A percentile compares a stretch with the other conserved stretches of the same genome.
Conservation (phyloP, 2,888 invertebrate genomes). For the Polyommatus icarus region DNA sequence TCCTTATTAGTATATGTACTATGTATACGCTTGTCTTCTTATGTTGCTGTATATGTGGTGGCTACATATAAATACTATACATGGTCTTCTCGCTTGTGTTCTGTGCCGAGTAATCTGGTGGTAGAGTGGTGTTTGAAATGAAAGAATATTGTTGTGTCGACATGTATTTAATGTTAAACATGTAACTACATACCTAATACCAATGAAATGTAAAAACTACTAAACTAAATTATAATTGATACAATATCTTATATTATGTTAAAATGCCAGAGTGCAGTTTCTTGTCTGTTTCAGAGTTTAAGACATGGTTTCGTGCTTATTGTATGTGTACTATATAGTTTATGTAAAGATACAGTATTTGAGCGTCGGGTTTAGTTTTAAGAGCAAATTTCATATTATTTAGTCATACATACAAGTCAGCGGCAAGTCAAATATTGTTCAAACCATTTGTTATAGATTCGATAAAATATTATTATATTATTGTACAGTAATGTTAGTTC, state of each 20-base stretch:
- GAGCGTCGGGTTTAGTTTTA: constrained; percentile 26
- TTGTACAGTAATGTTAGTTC: constrained; percentile 16
- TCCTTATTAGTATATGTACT: constrained; percentile 12
- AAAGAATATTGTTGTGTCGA: constrained; percentile 77
- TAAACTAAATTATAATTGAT: constrained; percentile 57
- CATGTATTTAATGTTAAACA: constrained; percentile 79
- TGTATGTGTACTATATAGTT: constrained; percentile 34
- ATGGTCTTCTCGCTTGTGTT: constrained; percentile 25
- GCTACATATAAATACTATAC: constrained; percentile 18
- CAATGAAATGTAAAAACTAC: constrained; percentile 60
- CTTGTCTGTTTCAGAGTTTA: constrained; percentile 49
- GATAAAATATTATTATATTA: constrained; percentile 14
- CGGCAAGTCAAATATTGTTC: not conserved
- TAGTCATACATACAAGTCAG: not conserved
- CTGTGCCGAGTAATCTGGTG: constrained; percentile 43
- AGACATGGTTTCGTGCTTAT: constrained; percentile 46
- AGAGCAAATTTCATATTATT: constrained; percentile 13
- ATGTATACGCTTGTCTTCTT: constrained; percentile 20
- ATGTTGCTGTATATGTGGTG: constrained; percentile 4
- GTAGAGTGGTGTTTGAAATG: constrained; percentile 61
- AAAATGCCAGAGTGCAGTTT: constrained; percentile 63
- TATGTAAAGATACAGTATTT: constrained; percentile 31
- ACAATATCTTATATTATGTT: constrained; percentile 58
- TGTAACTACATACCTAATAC: constrained; percentile 75
- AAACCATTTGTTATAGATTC: constrained; percentile 4